phyloP scores from a whole-genome alignment of 2,113 vertebrate genomes.

The Azemiops feae region DNA sequence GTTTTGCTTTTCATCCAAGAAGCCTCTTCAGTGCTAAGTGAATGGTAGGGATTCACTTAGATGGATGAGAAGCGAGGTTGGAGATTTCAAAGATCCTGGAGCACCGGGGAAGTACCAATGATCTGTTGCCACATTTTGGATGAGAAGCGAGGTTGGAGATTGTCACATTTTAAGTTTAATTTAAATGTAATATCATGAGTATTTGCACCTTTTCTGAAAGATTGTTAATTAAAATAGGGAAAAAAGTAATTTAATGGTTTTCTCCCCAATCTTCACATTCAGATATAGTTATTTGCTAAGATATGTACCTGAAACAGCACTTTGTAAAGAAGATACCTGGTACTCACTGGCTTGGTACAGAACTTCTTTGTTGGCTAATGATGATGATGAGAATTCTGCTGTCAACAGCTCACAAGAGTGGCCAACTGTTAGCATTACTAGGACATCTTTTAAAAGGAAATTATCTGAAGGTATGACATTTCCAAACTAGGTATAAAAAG shows the following conservation, averaged over 20 bases:
- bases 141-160: not conserved
- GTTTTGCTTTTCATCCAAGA: not conserved
- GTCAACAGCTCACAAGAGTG: conserved; percentile 67
- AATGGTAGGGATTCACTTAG: not conserved
- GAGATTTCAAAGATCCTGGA: not conserved
- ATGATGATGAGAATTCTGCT: conserved; percentile 77
- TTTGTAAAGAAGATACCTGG: conserved; percentile 77
- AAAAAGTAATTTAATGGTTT: not conserved
- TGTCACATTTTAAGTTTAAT: not conserved
- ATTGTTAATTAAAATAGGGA: not conserved
- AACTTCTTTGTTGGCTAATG: conserved; percentile 78
- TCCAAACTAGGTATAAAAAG: not conserved
- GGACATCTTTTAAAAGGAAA: conserved; percentile 66
- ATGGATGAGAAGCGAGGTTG: not conserved
- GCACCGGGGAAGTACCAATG: not conserved
- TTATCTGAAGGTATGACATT: conserved; percentile 69
- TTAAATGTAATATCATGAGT: not conserved
- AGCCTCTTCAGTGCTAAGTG: not conserved
- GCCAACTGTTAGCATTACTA: conserved; percentile 52
- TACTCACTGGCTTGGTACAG: conserved; percentile 79
- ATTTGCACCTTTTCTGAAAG: not conserved
- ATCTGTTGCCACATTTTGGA: not conserved
- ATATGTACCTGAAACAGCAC: conserved; percentile 69
- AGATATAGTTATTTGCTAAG: conserved; percentile 84
- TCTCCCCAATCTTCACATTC: not conserved